Evolutionary conservation across 2,113 vertebrate genomes (phyloP).

Genomic region (Rhinolophus ferrumequinum): DNA sequence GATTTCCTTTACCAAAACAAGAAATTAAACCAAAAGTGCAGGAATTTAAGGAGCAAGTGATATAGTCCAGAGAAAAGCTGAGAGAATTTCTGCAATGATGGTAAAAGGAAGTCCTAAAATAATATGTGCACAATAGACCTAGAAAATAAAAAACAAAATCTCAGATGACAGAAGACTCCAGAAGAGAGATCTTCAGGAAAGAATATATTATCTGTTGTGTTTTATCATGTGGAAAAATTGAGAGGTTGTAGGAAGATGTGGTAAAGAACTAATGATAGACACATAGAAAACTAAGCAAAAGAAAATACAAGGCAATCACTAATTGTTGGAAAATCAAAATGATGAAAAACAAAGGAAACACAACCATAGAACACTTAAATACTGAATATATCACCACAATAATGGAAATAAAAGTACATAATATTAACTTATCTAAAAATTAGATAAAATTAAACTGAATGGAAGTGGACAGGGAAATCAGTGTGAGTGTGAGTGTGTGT

Average conservation of each 20-base stretch:
- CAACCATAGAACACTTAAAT: background rate
- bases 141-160: background rate
- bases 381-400: background rate
- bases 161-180: background rate
- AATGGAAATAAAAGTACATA: background rate
- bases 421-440: background rate
- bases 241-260: background rate
- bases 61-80: background rate
- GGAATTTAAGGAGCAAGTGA: background rate
- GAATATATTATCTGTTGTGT: background rate
- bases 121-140: background rate
- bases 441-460: background rate
- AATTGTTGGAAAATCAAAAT: background rate
- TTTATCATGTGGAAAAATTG: background rate
- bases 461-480: background rate
- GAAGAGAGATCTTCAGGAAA: background rate
- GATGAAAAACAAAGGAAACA: background rate
- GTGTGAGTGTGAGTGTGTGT: background rate
- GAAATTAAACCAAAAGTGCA: background rate
- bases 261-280: background rate
- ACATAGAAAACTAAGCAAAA: background rate
- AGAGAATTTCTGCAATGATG: background rate
- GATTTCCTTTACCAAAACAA: background rate
- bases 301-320: background rate
- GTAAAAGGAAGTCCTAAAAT: background rate